Conservation (phyloP, 2,888 invertebrate species). For the Malacosoma neustria region DNA sequence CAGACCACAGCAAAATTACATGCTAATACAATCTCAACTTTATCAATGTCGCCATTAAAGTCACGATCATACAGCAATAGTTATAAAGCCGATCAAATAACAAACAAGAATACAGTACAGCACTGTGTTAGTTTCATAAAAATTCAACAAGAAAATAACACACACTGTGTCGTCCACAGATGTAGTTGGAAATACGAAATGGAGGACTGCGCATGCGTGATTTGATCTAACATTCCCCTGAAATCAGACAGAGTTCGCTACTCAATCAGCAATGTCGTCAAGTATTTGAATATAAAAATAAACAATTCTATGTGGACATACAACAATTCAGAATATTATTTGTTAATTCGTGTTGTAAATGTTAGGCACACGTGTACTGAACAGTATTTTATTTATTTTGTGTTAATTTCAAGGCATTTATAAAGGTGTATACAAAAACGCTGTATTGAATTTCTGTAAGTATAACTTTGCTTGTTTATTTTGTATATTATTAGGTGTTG, state of each 20-base stretch:
- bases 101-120: neutral
- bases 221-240: neutral
- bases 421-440: neutral
- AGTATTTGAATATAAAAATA: neutral
- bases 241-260: neutral
- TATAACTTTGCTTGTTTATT: too few relatives aligned
- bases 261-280: neutral
- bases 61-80: too few relatives aligned
- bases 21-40: too few relatives aligned
- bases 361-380: neutral
- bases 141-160: neutral
- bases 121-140: neutral
- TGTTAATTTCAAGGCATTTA: neutral
- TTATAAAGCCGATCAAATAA: too few relatives aligned
- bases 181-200: neutral
- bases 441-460: neutral
- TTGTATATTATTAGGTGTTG: too few relatives aligned
- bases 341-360: neutral
- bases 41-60: too few relatives aligned
- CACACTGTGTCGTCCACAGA: neutral
- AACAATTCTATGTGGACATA: neutral
- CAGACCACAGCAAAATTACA: too few relatives aligned
- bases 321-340: neutral
- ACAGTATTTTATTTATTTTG: neutral
- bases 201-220: neutral